phyloP scores from a whole-genome alignment of 2,113 vertebrate species.

The Anolis carolinensis region DNA sequence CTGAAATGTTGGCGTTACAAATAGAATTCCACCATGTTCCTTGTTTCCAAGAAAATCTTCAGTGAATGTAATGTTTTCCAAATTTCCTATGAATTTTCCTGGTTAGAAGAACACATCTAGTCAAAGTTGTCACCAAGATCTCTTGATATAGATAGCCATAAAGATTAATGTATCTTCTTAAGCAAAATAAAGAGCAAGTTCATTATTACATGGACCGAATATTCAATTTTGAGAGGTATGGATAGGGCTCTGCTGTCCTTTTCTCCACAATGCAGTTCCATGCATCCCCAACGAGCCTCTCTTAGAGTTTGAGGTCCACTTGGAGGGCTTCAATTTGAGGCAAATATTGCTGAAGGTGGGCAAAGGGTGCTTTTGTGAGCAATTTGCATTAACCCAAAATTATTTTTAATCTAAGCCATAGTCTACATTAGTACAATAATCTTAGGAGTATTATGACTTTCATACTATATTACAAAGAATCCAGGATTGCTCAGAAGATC shows the following conservation, averaged over 20 bases:
- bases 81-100: slow-evolving; percentile 89
- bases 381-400: not conserved
- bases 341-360: not conserved
- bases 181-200: not conserved
- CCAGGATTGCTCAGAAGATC: not conserved
- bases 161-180: not conserved
- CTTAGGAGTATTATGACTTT: not conserved
- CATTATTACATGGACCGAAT: not conserved
- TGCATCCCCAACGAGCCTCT: too few species aligned
- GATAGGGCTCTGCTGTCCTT: not conserved
- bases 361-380: too few species aligned
- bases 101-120: slow-evolving; percentile 47
- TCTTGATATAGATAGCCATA: not conserved
- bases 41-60: slow-evolving; percentile 88
- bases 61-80: slow-evolving; percentile 90
- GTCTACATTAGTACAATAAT: not conserved
- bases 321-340: not conserved
- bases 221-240: not conserved
- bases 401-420: not conserved
- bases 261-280: not conserved
- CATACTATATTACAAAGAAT: not conserved
- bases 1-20: slow-evolving; percentile 88
- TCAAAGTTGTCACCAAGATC: slow-evolving; percentile 7
- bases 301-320: not conserved
- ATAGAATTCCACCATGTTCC: slow-evolving; percentile 92